Conservation (phyloP, 2,113 vertebrate species). For the Picathartes gymnocephalus region DNA sequence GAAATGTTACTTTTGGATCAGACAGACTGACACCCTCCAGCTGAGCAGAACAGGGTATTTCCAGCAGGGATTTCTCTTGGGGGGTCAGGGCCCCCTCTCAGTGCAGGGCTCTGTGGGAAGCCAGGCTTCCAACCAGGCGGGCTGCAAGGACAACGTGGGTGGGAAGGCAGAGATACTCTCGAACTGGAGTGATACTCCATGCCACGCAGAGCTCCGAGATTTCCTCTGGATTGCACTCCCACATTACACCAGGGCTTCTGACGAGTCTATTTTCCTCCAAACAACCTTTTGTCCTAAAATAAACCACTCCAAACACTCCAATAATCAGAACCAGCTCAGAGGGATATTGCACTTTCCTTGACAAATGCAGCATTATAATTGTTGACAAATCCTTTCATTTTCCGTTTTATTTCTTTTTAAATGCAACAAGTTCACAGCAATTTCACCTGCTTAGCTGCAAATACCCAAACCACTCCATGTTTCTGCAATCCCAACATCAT, state of each 20-base stretch:
- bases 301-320: constrained; percentile 6
- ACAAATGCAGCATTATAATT: neutral
- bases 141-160: neutral
- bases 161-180: neutral
- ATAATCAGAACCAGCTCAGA: neutral
- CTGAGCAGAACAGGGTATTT: neutral
- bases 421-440: neutral
- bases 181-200: neutral
- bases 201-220: neutral
- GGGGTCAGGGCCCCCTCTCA: neutral
- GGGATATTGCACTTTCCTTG: neutral
- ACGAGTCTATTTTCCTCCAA: neutral
- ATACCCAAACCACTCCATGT: neutral
- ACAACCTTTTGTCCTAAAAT: neutral
- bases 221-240: neutral
- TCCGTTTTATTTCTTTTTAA: neutral
- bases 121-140: neutral
- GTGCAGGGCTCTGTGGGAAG: neutral
- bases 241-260: neutral
- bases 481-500: neutral
- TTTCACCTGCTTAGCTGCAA: neutral
- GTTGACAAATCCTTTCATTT: neutral
- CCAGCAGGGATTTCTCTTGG: neutral
- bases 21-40: neutral
- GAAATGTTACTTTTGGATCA: neutral